Evolutionary conservation across 2,888 invertebrate species (phyloP).

Genomic region (Xestobium rufovillosum): DNA sequence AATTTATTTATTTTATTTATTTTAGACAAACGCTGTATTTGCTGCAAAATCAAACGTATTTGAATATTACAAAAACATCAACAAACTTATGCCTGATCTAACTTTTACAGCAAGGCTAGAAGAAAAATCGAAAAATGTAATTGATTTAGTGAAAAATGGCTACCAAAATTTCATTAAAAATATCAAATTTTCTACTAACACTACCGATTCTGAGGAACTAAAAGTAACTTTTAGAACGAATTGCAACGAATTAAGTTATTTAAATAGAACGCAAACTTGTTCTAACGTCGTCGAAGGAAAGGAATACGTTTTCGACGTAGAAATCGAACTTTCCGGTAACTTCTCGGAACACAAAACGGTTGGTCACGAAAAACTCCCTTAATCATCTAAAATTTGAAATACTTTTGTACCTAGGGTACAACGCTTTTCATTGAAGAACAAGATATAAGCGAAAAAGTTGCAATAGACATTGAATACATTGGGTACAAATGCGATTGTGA

Average conservation of each 20-base stretch:
- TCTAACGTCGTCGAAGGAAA: conserved; percentile 55
- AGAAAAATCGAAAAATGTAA: conserved; percentile 78
- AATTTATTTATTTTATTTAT: conserved; percentile 19
- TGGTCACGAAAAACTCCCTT: too few species aligned
- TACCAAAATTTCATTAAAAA: conserved; percentile 69
- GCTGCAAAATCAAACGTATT: conserved; percentile 69
- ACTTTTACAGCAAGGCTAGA: conserved; percentile 72
- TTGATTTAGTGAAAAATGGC: conserved; percentile 73
- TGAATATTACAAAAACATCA: conserved; percentile 60
- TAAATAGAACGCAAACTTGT: conserved; percentile 48
- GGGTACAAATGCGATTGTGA: conserved; percentile 43
- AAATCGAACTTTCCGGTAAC: conserved; percentile 10
- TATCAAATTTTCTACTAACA: conserved; percentile 58
- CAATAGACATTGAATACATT: conserved; percentile 56
- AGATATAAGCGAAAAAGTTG: conserved; percentile 61
- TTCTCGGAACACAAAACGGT: conserved; percentile 1
- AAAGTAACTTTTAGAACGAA: conserved; percentile 63
- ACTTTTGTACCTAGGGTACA: conserved; percentile 40
- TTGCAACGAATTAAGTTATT: conserved; percentile 48
- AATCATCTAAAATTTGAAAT: too few species aligned
- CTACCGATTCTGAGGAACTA: conserved; percentile 52
- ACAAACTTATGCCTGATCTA: conserved; percentile 59
- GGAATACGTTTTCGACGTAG: conserved; percentile 55
- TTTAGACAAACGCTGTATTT: conserved; percentile 74
- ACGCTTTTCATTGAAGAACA: conserved; percentile 66